Conservation (phyloP, 2,888 invertebrate species). For the Celastrina argiolus region DNA sequence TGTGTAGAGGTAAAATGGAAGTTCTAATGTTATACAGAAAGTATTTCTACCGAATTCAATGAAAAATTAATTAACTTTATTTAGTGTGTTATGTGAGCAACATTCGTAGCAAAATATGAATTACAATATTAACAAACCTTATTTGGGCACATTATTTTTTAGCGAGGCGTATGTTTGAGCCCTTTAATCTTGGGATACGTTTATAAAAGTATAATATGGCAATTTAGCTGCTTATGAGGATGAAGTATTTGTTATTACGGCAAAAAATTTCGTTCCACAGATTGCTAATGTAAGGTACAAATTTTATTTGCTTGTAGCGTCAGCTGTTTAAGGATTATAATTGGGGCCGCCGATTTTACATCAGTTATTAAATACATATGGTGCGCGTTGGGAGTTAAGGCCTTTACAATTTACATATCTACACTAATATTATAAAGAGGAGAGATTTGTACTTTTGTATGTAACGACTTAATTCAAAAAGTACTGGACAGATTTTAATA, state of each 20-base stretch:
- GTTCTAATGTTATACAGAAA: background rate
- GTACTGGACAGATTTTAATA: too few species aligned
- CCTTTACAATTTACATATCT: constrained; percentile 31
- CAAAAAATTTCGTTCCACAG: constrained; percentile 46
- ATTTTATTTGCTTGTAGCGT: constrained; percentile 65
- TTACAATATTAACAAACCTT: background rate
- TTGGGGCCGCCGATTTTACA: constrained; percentile 65
- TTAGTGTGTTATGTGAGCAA: too few species aligned
- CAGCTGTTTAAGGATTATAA: constrained; percentile 56
- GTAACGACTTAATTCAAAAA: too few species aligned
- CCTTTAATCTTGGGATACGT: constrained; percentile 21
- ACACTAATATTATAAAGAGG: too few species aligned
- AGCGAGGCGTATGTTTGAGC: background rate
- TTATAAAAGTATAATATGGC: constrained; percentile 53
- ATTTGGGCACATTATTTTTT: background rate
- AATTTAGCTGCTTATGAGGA: constrained; percentile 57
- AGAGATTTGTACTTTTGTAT: too few species aligned
- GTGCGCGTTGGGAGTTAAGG: constrained; percentile 60
- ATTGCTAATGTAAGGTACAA: constrained; percentile 53
- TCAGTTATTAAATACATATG: constrained; percentile 75
- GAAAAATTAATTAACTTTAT: too few species aligned
- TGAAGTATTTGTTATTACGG: constrained; percentile 64
- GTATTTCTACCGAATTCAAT: background rate
- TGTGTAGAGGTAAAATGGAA: background rate
- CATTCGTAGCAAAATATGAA: background rate